Percentiles rank a stretch among this genome's conserved stretches.
Evolutionary conservation across 2,888 invertebrate species (phyloP).

Genomic region (Bellardia pandia): DNA sequence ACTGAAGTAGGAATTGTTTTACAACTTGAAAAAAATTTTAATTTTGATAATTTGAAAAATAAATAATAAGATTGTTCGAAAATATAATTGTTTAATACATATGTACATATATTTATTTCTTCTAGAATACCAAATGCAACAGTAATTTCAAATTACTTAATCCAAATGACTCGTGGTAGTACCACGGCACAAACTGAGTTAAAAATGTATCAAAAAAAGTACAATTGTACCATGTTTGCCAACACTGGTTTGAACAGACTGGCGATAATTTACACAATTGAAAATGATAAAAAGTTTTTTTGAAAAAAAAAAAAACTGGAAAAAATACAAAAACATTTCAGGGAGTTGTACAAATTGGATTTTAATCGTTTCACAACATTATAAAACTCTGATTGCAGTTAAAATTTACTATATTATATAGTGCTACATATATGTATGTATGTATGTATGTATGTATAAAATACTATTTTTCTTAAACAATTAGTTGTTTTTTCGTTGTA

Average conservation of each 20-base stretch:
- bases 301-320: neutral
- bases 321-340: constrained; percentile 29
- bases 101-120: too few species aligned
- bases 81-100: too few species aligned
- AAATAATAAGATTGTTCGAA: too few species aligned
- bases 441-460: neutral
- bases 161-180: too few species aligned
- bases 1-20: too few species aligned
- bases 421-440: neutral
- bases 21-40: too few species aligned
- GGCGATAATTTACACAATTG: constrained; percentile 53
- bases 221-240: too few species aligned
- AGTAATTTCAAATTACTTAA: too few species aligned
- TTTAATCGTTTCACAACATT: constrained; percentile 62
- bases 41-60: too few species aligned
- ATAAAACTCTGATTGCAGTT: constrained; percentile 28
- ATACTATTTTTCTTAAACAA: constrained; percentile 3
- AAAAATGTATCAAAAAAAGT: too few species aligned
- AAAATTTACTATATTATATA: constrained; percentile 1
- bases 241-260: constrained; percentile 2
- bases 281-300: constrained; percentile 7
- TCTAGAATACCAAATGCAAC: too few species aligned
- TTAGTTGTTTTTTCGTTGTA: neutral
- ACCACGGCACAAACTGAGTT: too few species aligned
- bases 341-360: constrained; percentile 65